A percentile compares a stretch with the other conserved stretches of the same genome.
Conservation (phyloP, 2,797 vertebrate species). For the Myiothlypis chrysogaster region DNA sequence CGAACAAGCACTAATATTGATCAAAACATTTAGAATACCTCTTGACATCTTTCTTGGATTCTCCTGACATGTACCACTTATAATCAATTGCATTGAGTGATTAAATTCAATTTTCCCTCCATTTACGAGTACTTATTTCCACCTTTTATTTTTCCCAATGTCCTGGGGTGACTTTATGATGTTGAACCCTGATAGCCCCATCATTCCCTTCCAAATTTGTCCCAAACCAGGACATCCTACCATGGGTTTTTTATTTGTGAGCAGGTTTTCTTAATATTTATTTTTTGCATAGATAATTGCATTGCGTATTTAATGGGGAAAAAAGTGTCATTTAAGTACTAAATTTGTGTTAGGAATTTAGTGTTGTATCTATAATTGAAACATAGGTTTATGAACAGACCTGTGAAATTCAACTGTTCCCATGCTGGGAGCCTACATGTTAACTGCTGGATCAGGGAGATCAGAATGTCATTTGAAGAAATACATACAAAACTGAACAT, state of each 20-base stretch:
- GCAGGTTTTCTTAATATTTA: accelerated
- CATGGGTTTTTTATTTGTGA: neutral
- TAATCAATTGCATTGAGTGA: neutral
- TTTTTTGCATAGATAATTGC: neutral
- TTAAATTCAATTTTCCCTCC: neutral
- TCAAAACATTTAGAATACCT: neutral
- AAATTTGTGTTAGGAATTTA: neutral
- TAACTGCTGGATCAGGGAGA: neutral
- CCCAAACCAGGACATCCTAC: neutral
- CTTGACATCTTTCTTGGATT: neutral
- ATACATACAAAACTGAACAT: neutral
- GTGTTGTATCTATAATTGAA: neutral
- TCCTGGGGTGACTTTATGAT: neutral
- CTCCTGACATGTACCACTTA: neutral
- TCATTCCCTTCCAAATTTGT: neutral
- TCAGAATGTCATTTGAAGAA: neutral
- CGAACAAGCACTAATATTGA: neutral
- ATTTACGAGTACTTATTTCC: neutral
- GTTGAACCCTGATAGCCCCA: neutral
- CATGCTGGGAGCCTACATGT: accelerated
- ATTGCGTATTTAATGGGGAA: neutral
- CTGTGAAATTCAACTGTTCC: neutral
- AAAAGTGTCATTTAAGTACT: neutral
- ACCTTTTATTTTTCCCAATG: neutral
- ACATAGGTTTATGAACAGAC: neutral